These are phyloP conservation scores for Sturnira hondurensis DNA, from an alignment of 2,113 vertebrate species.

Conservation along the genomic window DNA sequence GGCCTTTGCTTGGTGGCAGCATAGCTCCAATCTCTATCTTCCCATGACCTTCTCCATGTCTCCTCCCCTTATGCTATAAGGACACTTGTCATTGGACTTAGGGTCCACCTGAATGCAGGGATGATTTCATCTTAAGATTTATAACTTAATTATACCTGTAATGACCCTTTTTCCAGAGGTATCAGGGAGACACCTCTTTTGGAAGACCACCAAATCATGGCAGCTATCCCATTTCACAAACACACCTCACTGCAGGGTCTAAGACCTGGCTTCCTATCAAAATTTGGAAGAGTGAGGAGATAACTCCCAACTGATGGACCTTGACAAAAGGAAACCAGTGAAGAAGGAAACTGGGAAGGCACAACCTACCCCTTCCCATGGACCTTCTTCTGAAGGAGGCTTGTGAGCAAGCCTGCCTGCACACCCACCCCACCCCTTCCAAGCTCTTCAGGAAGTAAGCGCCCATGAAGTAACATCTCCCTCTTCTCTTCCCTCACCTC, in stretches of 20 bases:
- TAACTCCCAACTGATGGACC: neutral
- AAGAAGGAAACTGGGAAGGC: neutral
- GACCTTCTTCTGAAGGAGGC: too few species aligned
- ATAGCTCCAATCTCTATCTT: neutral
- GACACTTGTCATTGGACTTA: neutral
- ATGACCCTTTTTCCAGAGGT: neutral
- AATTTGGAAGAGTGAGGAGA: neutral
- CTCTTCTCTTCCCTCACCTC: neutral
- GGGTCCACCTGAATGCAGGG: neutral
- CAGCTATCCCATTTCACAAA: neutral
- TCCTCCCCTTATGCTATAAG: neutral
- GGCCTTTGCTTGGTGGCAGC: neutral
- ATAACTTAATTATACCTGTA: neutral
- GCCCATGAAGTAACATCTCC: neutral
- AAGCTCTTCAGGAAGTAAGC: neutral
- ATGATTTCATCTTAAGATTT: neutral
- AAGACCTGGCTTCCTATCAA: neutral
- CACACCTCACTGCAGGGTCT: fast-evolving
- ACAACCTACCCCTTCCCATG: fast-evolving
- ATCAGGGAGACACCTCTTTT: too few species aligned
- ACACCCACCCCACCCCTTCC: neutral
- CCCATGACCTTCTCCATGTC: neutral
- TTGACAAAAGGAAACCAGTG: neutral
- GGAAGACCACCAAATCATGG: neutral
- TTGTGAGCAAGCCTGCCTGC: neutral